These are phyloP conservation scores for Scolopax bukidnonensis DNA, from an alignment of 2,797 vertebrate species.

Conservation along the genomic window DNA sequence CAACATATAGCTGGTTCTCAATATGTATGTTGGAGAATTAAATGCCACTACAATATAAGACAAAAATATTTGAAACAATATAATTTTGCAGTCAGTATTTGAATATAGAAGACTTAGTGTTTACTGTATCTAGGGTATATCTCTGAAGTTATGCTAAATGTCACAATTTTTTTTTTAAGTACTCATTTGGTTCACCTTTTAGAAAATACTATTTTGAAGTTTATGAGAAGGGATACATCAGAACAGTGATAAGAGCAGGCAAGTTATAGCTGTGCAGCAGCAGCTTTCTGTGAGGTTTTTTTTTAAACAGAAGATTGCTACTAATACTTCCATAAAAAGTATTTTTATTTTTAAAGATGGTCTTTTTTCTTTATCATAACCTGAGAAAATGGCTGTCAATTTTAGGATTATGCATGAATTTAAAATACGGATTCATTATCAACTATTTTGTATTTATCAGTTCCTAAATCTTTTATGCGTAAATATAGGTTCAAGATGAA, in stretches of 20 bases:
- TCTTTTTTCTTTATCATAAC: not conserved
- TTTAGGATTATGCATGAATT: not conserved
- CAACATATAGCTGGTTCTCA: not conserved
- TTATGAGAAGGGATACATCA: not conserved
- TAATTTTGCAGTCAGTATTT: not conserved
- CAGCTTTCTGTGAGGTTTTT: not conserved
- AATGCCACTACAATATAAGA: not conserved
- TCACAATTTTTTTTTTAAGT: not conserved
- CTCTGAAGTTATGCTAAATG: not conserved
- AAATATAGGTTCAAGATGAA: not conserved
- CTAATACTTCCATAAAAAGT: not conserved
- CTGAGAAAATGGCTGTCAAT: not conserved
- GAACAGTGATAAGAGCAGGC: not conserved
- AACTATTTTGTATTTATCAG: not conserved
- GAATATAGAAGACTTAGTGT: not conserved
- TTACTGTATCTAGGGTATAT: not conserved
- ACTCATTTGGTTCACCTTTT: not conserved
- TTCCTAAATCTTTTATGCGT: not conserved
- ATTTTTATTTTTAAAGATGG: not conserved
- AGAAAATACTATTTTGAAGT: not conserved
- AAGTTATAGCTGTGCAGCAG: not conserved
- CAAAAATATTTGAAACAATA: not conserved
- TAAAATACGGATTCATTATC: not conserved
- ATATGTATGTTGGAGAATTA: fast-evolving
- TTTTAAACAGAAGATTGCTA: not conserved